Conservation (phyloP, 92 coral and sea anemone species). For the Parazoanthus atlanticus region DNA sequence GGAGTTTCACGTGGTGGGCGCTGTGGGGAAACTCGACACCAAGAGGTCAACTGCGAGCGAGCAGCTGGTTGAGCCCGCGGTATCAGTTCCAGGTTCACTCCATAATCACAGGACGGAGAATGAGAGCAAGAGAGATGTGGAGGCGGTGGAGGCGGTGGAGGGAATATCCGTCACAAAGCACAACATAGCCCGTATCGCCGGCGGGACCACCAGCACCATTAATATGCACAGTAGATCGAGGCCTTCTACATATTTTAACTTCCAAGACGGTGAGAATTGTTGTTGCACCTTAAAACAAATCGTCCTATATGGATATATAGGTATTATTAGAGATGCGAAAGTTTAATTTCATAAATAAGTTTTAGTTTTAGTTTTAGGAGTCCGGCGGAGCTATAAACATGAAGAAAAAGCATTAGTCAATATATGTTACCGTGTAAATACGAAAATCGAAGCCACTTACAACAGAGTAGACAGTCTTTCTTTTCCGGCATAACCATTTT, state of each 20-base stretch:
- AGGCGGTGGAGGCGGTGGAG: conserved; percentile 18
- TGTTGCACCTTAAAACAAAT: too few relatives aligned
- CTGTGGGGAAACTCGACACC: conserved; percentile 21
- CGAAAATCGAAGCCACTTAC: too few relatives aligned
- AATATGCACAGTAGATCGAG: conserved; percentile 21
- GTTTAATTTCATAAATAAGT: too few relatives aligned
- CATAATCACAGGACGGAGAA: not conserved
- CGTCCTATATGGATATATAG: too few relatives aligned
- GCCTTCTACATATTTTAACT: not conserved
- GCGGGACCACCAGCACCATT: not conserved
- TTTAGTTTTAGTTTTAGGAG: too few relatives aligned
- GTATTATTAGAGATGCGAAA: too few relatives aligned
- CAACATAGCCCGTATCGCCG: not conserved
- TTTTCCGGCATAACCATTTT: too few relatives aligned
- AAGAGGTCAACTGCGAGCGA: conserved; percentile 22
- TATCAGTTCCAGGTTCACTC: not conserved
- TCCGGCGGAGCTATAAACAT: too few relatives aligned
- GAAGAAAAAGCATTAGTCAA: too few relatives aligned
- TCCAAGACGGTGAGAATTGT: conserved; percentile 28
- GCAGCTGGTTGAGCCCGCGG: conserved; percentile 18
- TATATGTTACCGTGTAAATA: too few relatives aligned
- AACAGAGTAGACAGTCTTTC: too few relatives aligned
- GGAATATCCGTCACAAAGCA: conserved; percentile 14
- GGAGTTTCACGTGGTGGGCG: conserved; percentile 31
- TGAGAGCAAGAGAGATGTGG: conserved; percentile 35